Evolutionary conservation across 2,113 vertebrate genomes (phyloP).

Genomic region (Oncorhynchus clarkii): DNA sequence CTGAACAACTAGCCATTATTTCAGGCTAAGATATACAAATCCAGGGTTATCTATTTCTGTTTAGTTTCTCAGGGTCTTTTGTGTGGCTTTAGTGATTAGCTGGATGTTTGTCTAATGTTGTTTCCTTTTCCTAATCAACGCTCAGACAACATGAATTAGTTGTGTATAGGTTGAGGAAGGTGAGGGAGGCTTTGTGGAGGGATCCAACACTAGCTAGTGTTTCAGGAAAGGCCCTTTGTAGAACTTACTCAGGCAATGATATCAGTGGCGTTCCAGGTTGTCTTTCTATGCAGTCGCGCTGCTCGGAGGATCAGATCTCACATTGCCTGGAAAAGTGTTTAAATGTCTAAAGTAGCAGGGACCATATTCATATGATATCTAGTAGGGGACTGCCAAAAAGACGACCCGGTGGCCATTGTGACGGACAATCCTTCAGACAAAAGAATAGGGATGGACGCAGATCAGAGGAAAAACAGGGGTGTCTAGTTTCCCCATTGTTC

Average conservation of each 20-base stretch:
- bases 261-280: no score
- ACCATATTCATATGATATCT: neutral
- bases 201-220: neutral
- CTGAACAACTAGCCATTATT: neutral
- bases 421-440: conserved; percentile 53
- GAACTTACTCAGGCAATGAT: no score
- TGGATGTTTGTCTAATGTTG: neutral
- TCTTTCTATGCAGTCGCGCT: no score
- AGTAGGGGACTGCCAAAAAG: neutral
- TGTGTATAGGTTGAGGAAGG: neutral
- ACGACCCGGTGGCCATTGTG: conserved; percentile 23
- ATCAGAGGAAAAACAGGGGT: conserved; percentile 20
- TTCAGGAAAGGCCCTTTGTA: neutral
- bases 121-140: conserved; percentile 3
- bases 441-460: conserved; percentile 26
- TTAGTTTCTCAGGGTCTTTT: conserved; percentile 60
- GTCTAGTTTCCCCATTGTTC: conserved; percentile 59
- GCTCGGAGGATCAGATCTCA: no score
- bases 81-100: conserved; percentile 23
- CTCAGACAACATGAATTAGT: conserved; percentile 1
- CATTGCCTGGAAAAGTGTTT: neutral
- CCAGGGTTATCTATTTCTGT: conserved; percentile 29
- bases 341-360: neutral
- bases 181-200: neutral
- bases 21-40: conserved; percentile 25